Conservation (phyloP, 1,140 invertebrate genomes). For the Caerostris darwini region DNA sequence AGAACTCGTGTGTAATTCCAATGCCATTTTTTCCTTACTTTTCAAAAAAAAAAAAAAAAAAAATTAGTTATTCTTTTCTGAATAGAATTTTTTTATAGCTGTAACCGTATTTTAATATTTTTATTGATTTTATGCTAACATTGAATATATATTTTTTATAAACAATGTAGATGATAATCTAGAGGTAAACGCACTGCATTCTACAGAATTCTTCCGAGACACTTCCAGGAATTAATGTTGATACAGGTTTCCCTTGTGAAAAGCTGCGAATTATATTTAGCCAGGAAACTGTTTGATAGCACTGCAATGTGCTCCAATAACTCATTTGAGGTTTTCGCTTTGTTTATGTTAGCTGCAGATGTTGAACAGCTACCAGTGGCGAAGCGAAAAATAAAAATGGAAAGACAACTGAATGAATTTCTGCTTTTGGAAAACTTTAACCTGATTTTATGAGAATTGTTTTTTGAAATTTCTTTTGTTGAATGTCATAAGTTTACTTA, state of each 20-base stretch:
- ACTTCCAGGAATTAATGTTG: not conserved
- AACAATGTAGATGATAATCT: no score
- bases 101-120: no score
- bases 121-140: no score
- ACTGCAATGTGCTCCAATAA: not conserved
- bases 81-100: no score
- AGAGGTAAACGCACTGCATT: no score
- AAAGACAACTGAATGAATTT: not conserved
- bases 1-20: no score
- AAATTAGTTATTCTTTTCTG: no score
- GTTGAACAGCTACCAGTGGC: not conserved
- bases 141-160: no score
- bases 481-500: not conserved
- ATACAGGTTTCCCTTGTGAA: not conserved
- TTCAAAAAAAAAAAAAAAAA: no score
- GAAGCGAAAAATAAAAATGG: not conserved
- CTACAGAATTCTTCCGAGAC: no score
- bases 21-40: no score
- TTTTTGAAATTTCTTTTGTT: not conserved
- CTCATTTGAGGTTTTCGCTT: not conserved
- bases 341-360: not conserved
- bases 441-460: not conserved
- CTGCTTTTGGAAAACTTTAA: not conserved
- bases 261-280: conserved; percentile 6
- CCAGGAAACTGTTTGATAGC: not conserved